A percentile compares a stretch with the other conserved stretches of the same genome.
Conservation (phyloP, 2,797 vertebrate species). For the Benthosema pterotum region DNA sequence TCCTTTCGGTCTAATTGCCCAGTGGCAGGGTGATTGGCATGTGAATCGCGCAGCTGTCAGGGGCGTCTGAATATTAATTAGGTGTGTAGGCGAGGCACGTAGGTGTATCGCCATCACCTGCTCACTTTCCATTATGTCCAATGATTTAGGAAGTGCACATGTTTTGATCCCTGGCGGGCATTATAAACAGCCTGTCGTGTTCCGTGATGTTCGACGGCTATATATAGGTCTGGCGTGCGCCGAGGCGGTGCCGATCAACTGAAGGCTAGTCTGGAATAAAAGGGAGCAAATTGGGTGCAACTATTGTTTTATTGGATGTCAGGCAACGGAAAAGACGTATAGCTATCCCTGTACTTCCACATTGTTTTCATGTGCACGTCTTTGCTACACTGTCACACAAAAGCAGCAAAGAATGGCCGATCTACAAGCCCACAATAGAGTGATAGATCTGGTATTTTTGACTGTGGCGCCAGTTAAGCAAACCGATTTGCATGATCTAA, state of each 20-base stretch:
- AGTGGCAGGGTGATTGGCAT: constrained; percentile 60
- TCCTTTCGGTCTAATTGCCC: constrained; percentile 62
- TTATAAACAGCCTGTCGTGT: constrained; percentile 59
- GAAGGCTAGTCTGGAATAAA: constrained; percentile 37
- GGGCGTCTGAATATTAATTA: constrained; percentile 64
- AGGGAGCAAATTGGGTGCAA: constrained; percentile 31
- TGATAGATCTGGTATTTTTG: too few species aligned
- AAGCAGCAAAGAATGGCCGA: too few species aligned
- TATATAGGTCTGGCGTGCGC: constrained; percentile 25
- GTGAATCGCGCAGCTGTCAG: constrained; percentile 58
- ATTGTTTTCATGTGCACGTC: too few species aligned
- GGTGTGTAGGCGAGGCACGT: constrained; percentile 32
- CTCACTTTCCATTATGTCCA: constrained; percentile 53
- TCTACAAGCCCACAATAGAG: too few species aligned
- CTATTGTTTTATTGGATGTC: constrained; percentile 19
- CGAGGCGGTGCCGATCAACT: constrained; percentile 12
- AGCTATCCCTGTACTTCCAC: too few species aligned
- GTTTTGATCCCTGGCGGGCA: constrained; percentile 46
- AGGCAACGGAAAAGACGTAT: not conserved
- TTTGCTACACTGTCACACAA: too few species aligned
- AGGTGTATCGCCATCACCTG: constrained; percentile 47
- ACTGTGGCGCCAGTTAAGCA: too few species aligned
- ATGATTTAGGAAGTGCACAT: constrained; percentile 45
- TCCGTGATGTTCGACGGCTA: constrained; percentile 44
- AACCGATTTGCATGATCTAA: constrained; percentile 29